Percentiles rank a stretch among this genome's conserved stretches.
Conservation (phyloP, 1,140 invertebrate genomes). For the Pseudomyrmex gracilis region DNA sequence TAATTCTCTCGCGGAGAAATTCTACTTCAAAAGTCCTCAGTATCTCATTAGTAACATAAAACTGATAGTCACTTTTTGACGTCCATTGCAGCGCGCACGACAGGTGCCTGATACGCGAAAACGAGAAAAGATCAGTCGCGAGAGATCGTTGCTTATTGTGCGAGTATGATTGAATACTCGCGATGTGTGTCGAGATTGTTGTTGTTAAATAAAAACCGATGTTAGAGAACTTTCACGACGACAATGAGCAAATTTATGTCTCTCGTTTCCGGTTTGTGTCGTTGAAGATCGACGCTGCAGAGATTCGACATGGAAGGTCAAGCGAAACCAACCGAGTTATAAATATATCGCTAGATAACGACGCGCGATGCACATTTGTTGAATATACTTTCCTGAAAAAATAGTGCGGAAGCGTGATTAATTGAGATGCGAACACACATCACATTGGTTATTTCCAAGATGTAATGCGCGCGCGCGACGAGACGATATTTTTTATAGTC, state of each 20-base stretch:
- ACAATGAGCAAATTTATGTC: conserved; percentile 4
- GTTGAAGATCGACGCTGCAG: conserved; percentile 3
- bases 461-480: background rate
- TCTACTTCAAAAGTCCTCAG: too few species aligned
- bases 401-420: background rate
- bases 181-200: background rate
- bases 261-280: conserved; percentile 36
- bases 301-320: conserved; percentile 17
- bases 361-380: background rate
- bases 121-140: background rate
- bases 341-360: background rate
- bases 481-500: too few species aligned
- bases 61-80: background rate
- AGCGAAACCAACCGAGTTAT: conserved; percentile 15
- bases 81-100: background rate
- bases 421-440: background rate
- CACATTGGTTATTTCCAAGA: background rate
- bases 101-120: conserved; percentile 1
- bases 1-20: background rate
- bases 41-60: too few species aligned
- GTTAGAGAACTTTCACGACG: conserved; percentile 42
- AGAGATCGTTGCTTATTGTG: conserved; percentile 10
- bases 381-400: background rate
- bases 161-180: background rate
- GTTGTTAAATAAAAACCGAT: conserved; percentile 21